Base-by-base conservation (phyloP, 2,797 vertebrate genomes). In the Sciurus carolinensis region DNA sequence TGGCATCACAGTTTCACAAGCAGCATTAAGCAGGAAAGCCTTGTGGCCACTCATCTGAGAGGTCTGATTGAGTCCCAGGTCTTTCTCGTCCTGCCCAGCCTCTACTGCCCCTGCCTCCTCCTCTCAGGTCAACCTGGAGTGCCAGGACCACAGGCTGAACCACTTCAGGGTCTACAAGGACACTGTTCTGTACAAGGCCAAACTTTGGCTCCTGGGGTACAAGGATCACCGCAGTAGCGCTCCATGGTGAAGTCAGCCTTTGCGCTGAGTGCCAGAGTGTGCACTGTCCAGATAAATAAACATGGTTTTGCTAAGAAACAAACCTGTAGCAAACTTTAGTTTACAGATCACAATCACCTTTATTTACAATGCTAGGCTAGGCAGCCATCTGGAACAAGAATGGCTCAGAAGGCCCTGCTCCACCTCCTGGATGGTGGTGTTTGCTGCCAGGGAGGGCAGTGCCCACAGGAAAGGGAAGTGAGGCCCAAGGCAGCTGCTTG, bases 171-270 rank as follows among this genome's bases (percentile, higher is more conserved):
- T 72, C 76, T 98, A 89, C 93, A 98, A 98, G 0, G 99, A 99
- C 47, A 98, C 99, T 97, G 99, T 99, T 5, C 98, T 96, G 89
- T 98, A 99, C 96, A 98, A 97, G 97, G 98, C 99, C 67, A 97
- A 98, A 24, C 97, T 98, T 3, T 39, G 98, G 96, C 98, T 97
- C 1, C 2, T 98, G 39, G 98, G 98, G 59, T 98, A 99, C 66
- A 98, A 98, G 0, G 75, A 95, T 96, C 87, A 4, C 95, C 97
- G 33, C 97, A 95, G 24, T 92, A 97, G n/a, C 2, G 1, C 22
- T n/a, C 39, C 36, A n/a, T 33, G 3, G 15, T 5, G 28, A 18
- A 4, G 12, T 22, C 15, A 22, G 5, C 22, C n/a, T 6, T 26
- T 39, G 2, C 3, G 5, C 33, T 14, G 36, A 12, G 42, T 10